phyloP scores from a whole-genome alignment of 1,140 invertebrate genomes.

The Tigriopus japonicus region DNA sequence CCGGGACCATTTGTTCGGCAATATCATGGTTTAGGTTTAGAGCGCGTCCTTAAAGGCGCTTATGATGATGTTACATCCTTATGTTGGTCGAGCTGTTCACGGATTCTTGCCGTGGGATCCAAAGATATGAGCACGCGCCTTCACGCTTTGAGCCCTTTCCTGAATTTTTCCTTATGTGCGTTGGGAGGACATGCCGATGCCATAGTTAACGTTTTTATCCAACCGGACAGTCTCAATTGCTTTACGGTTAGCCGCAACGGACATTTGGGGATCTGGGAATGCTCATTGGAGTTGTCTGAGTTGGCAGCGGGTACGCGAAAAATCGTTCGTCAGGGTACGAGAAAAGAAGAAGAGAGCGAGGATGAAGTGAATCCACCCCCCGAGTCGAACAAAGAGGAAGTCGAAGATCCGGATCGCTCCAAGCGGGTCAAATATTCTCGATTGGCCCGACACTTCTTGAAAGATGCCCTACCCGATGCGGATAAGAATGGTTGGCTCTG shows the following conservation, averaged over 20 bases:
- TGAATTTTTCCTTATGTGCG: slow-evolving; percentile 48
- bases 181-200: slow-evolving; percentile 58
- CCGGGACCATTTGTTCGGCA: slow-evolving; percentile 55
- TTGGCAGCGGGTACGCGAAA: slow-evolving; percentile 25
- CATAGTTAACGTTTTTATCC: slow-evolving; percentile 71
- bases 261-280: slow-evolving; percentile 67
- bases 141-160: slow-evolving; percentile 43
- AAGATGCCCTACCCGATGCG: slow-evolving; percentile 39
- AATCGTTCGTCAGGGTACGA: too few relatives aligned
- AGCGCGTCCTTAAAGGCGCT: slow-evolving; percentile 54
- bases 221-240: slow-evolving; percentile 57
- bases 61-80: slow-evolving; percentile 62
- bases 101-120: slow-evolving; percentile 48
- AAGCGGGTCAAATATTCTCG: slow-evolving; percentile 36
- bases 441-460: slow-evolving; percentile 45
- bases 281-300: slow-evolving; percentile 45
- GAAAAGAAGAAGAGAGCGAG: slow-evolving; percentile 21
- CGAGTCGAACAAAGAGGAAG: slow-evolving; percentile 14
- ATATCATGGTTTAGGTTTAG: slow-evolving; percentile 72
- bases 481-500: slow-evolving; percentile 41
- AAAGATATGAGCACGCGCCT: slow-evolving; percentile 68
- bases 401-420: neutral
- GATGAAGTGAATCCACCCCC: slow-evolving; percentile 15
- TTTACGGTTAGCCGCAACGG: slow-evolving; percentile 51
- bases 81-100: slow-evolving; percentile 80